phyloP scores from a whole-genome alignment of 2,888 invertebrate species.

The Linnaemya tessellans region DNA sequence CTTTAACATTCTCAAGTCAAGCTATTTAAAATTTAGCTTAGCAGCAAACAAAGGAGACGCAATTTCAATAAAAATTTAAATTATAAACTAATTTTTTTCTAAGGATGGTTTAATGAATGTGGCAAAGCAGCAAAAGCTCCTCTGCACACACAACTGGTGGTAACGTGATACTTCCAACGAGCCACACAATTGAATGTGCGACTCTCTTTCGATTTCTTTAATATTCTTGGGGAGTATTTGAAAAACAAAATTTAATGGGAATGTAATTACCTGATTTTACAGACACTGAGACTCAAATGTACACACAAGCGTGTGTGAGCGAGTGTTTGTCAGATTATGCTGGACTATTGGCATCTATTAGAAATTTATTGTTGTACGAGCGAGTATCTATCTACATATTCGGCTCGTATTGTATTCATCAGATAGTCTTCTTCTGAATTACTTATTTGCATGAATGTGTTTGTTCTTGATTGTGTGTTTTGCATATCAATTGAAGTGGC shows the following conservation, averaged over 20 bases:
- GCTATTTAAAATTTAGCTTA: neutral
- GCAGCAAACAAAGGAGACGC: neutral
- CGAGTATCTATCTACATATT: too few species aligned
- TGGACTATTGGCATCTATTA: conserved; percentile 18
- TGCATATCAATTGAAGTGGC: conserved; percentile 68
- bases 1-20: conserved; percentile 57
- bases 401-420: conserved; percentile 2
- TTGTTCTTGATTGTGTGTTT: conserved; percentile 71
- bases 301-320: neutral
- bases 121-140: neutral
- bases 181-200: neutral
- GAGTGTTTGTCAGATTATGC: neutral
- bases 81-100: conserved; percentile 36
- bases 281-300: conserved; percentile 11
- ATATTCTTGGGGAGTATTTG: conserved; percentile 16
- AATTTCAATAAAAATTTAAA: conserved; percentile 24
- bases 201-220: neutral
- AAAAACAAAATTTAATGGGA: conserved; percentile 32
- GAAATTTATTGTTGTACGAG: conserved; percentile 12
- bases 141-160: neutral
- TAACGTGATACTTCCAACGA: conserved; percentile 44
- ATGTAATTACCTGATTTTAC: conserved; percentile 60
- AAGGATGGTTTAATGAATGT: neutral
- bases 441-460: conserved; percentile 49
- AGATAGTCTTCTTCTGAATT: neutral